Percentiles rank a stretch among this genome's conserved stretches.
These are phyloP conservation scores for Orchesellides sinensis DNA, from an alignment of 2,888 invertebrate genomes.

Conservation along the genomic window DNA sequence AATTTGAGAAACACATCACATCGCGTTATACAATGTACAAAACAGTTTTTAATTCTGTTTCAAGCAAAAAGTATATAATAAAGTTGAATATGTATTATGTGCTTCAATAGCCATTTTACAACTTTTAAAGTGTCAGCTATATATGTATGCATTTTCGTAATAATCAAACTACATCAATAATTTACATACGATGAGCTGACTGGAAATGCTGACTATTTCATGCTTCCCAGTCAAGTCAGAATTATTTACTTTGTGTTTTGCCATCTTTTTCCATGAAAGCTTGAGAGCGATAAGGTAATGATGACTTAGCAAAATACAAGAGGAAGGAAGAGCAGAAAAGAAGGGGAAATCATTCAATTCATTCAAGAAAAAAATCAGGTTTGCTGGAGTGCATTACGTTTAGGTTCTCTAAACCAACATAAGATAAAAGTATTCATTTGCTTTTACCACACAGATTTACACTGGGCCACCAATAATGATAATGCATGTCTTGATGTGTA, in stretches of 20 bases:
- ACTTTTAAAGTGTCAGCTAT: no score
- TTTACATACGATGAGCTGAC: no score
- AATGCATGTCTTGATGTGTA: no score
- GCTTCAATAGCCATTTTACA: neutral
- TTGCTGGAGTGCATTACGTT: conserved; percentile 7
- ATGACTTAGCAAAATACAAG: conserved; percentile 50
- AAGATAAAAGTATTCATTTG: no score
- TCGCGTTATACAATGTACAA: neutral
- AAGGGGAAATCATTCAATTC: conserved; percentile 23
- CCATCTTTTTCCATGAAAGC: no score
- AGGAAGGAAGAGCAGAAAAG: conserved; percentile 13
- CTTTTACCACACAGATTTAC: conserved; percentile 50
- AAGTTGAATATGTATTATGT: neutral
- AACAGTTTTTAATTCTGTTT: neutral
- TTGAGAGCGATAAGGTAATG: conserved; percentile 17
- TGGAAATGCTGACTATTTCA: no score
- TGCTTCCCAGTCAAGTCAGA: no score
- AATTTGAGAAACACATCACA: conserved; percentile 23
- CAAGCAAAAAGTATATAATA: neutral
- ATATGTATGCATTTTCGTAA: no score
- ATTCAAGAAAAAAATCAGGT: conserved; percentile 34
- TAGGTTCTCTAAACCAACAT: conserved; percentile 15
- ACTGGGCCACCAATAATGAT: conserved; percentile 47
- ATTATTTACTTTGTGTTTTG: no score
- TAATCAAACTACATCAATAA: no score